Evolutionary conservation across 2,113 vertebrate species (phyloP).

Genomic region (Nerophis lumbriciformis): DNA sequence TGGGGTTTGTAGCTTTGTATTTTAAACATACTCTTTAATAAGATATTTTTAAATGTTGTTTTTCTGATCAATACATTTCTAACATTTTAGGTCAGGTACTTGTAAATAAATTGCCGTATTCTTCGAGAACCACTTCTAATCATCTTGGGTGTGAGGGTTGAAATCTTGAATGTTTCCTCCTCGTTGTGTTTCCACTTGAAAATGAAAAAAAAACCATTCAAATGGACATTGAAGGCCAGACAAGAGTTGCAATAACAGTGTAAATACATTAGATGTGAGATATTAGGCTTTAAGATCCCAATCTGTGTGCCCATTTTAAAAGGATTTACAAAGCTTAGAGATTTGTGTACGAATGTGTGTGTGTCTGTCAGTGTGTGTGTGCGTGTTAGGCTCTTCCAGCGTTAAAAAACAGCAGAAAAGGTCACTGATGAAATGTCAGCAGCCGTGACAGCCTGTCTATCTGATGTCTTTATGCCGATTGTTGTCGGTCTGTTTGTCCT

Average conservation of each 20-base stretch:
- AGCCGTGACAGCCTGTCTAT: constrained; percentile 4
- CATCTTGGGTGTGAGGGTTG: no score
- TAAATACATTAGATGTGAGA: constrained; percentile 9
- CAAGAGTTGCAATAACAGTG: background rate
- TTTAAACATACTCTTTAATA: no score
- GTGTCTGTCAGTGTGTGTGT: constrained; percentile 13
- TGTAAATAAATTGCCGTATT: background rate
- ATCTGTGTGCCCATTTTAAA: constrained; percentile 21
- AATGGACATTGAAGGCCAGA: background rate
- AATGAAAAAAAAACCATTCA: background rate
- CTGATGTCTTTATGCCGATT: constrained; percentile 10
- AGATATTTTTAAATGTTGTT: no score
- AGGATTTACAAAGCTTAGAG: constrained; percentile 20
- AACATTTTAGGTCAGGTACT: background rate
- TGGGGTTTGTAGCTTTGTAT: no score
- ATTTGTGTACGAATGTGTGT: constrained; percentile 2
- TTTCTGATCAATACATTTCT: no score
- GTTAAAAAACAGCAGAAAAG: constrained; percentile 28
- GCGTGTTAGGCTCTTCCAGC: constrained; percentile 11
- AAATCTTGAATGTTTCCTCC: no score
- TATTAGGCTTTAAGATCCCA: constrained; percentile 15
- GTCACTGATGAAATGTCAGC: constrained; percentile 44
- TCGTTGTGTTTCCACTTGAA: background rate
- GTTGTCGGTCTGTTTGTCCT: background rate
- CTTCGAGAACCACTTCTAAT: background rate